Evolutionary conservation across 2,797 vertebrate species (phyloP).

Genomic region (Sebastes hubbsi): DNA sequence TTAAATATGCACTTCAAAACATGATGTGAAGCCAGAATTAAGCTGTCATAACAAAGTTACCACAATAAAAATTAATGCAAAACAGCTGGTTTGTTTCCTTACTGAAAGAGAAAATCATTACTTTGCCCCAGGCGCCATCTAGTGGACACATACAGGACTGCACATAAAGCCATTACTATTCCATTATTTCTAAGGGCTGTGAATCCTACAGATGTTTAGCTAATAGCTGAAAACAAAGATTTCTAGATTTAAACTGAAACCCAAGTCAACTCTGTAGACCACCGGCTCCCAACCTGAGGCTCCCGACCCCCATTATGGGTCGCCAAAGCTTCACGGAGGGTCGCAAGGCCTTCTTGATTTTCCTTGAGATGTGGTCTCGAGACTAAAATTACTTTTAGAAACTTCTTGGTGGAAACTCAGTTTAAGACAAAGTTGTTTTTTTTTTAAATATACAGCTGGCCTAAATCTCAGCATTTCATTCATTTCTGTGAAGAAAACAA

Average conservation of each 20-base stretch:
- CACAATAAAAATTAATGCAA: neutral
- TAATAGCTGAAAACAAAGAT: neutral
- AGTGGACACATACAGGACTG: conserved; percentile 2
- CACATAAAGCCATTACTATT: neutral
- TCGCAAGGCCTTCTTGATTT: too few species aligned
- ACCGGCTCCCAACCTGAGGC: too few species aligned
- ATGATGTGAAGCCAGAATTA: neutral
- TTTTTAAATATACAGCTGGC: too few species aligned
- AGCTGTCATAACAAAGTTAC: neutral
- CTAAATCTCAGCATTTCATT: too few species aligned
- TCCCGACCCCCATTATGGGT: too few species aligned
- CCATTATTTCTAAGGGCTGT: too few species aligned
- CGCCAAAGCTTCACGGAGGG: too few species aligned
- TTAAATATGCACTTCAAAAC: neutral
- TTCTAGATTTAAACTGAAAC: neutral
- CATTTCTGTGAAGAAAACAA: too few species aligned
- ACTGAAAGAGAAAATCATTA: neutral
- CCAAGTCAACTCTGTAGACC: neutral
- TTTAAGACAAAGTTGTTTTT: too few species aligned
- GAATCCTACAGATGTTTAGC: neutral
- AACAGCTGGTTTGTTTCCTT: neutral
- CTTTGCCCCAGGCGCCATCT: conserved; percentile 21
- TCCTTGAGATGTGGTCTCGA: too few species aligned
- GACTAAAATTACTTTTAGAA: too few species aligned
- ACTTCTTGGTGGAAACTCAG: too few species aligned